Evolutionary conservation across 2,888 invertebrate species (phyloP).

Genomic region (Anthophora plumipes): DNA sequence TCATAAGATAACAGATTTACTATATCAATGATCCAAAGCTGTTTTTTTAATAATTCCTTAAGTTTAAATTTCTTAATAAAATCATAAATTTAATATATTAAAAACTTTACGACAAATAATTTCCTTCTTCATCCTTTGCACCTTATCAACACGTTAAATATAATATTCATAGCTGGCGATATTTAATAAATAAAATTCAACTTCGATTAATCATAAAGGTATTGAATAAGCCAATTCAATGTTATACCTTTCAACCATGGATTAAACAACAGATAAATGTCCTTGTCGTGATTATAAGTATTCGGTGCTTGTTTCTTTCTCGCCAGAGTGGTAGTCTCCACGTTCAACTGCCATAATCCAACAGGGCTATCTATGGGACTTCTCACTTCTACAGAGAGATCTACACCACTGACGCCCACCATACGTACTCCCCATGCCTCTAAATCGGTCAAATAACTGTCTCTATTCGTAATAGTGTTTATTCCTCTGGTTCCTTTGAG

Average conservation of each 20-base stretch:
- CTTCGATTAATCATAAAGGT: too few species aligned
- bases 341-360: constrained; percentile 89
- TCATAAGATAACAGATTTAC: too few species aligned
- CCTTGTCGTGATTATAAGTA: constrained; percentile 87
- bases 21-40: too few species aligned
- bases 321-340: constrained; percentile 86
- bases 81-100: too few species aligned
- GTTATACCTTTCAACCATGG: constrained; percentile 91
- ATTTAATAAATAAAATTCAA: too few species aligned
- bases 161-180: too few species aligned
- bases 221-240: too few species aligned
- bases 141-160: too few species aligned
- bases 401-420: constrained; percentile 74
- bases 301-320: constrained; percentile 82
- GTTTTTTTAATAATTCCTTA: too few species aligned
- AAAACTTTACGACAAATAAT: too few species aligned
- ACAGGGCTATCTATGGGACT: constrained; percentile 88
- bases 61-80: too few species aligned
- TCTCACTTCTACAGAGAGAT: constrained; percentile 86
- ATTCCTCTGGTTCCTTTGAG: constrained; percentile 87
- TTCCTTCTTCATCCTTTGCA: background rate
- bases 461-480: constrained; percentile 78
- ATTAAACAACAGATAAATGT: constrained; percentile 92
- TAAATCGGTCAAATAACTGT: constrained; percentile 74
- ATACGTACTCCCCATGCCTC: constrained; percentile 85